Evolutionary conservation across 2,888 invertebrate species (phyloP), one percentile per base, ranked within the genome.

Genomic region (Elmis aenea): DNA sequence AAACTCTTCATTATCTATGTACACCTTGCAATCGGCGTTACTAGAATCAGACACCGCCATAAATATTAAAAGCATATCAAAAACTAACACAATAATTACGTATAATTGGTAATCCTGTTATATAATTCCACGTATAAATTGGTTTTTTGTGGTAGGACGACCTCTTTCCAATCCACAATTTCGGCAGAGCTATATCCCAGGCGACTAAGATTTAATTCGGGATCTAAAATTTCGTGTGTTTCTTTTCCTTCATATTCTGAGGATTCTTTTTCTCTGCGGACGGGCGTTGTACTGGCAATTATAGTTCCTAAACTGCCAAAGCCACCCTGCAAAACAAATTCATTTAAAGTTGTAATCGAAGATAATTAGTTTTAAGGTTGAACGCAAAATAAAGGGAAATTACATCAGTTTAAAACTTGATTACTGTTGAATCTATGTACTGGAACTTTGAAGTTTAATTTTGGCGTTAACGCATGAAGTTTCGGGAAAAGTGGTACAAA

Each of bases 51-150:
- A n/a, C n/a, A n/a, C n/a, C n/a, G n/a, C n/a, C n/a, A 45, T 23
- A 50, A 40, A 32, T 23, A 25, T 23, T 26, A 26, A 13, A 16
- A 11, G 14, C 5, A 26, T 2, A 26, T 18, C 18, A 5, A 5
- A 18, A 18, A 18, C 8, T 5, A 18, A 18, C 5, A 5, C 18
- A 5, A 6, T 5, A 18, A 18, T 18, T 69, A 82, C 81, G 77
- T 75, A 58, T 76, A 78, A 61, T 79, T 81, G 24, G 76, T 77
- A 43, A 83, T 77, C 46, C 82, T 71, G 15, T 75, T 69, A 50
- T 76, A 77, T 42, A 83, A 69, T 54, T 81, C 80, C 53, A 79
- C 72, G 61, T 77, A 80, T 18, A 83, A 61, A 58, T 83, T 81
- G 48, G 74, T 76, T 63, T 83, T 83, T 51, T 78, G 77, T 0